These are phyloP conservation scores for Galerucella nymphaeae DNA, from an alignment of 2,888 invertebrate species.

Conservation along the genomic window DNA sequence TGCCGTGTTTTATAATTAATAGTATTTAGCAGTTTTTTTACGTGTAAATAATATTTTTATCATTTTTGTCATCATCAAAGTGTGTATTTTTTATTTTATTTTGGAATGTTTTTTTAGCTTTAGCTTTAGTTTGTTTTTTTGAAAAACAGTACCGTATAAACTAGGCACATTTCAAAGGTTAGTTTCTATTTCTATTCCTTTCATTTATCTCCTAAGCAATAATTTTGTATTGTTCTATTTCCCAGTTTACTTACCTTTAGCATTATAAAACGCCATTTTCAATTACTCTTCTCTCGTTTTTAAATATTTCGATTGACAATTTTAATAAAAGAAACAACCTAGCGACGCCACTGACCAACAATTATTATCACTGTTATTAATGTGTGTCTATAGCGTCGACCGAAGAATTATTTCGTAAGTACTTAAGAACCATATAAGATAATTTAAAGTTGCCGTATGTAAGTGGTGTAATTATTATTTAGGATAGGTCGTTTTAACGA, in stretches of 20 bases:
- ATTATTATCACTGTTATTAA: slow-evolving; percentile 43
- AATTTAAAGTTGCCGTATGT: slow-evolving; percentile 35
- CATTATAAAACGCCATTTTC: neutral
- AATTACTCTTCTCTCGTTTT: neutral
- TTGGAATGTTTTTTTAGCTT: too few relatives aligned
- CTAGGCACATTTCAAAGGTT: too few relatives aligned
- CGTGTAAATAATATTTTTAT: too few relatives aligned
- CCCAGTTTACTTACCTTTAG: too few relatives aligned
- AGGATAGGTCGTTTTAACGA: neutral
- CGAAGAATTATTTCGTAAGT: slow-evolving; percentile 23
- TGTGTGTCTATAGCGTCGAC: slow-evolving; percentile 37
- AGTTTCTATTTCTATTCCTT: too few relatives aligned
- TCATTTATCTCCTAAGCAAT: too few relatives aligned
- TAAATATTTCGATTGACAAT: neutral
- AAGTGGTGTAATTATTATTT: slow-evolving; percentile 19
- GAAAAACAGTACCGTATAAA: too few relatives aligned
- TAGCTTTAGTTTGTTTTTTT: too few relatives aligned
- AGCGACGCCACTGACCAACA: slow-evolving; percentile 30
- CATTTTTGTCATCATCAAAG: too few relatives aligned
- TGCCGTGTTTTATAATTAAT: neutral
- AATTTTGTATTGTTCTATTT: too few relatives aligned
- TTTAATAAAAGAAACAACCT: neutral
- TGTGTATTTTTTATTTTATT: too few relatives aligned
- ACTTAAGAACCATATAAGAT: slow-evolving; percentile 28
- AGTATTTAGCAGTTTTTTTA: too few relatives aligned